Conservation (phyloP, 2,888 invertebrate species). For the Agonopterix subpropinquella region DNA sequence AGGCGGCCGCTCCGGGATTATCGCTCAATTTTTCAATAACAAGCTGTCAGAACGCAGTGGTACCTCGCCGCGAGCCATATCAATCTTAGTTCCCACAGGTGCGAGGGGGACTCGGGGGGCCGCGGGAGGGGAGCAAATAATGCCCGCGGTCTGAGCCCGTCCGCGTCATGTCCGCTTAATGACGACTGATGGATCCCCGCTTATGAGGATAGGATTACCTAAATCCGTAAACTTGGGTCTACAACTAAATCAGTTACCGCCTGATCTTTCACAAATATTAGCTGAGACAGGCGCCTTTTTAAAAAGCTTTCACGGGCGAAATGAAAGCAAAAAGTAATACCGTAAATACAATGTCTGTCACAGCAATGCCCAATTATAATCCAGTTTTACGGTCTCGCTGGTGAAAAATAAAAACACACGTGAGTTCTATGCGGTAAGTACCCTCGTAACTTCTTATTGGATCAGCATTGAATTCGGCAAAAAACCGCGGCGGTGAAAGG, state of each 20-base stretch:
- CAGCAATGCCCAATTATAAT: slow-evolving; percentile 13
- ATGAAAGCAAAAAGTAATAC: slow-evolving; percentile 2
- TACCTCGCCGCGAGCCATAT: slow-evolving; percentile 41
- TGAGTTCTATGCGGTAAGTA: slow-evolving; percentile 29
- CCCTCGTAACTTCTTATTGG: slow-evolving; percentile 56
- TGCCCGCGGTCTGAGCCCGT: slow-evolving; percentile 19
- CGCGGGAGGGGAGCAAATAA: slow-evolving; percentile 11
- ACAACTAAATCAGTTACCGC: slow-evolving; percentile 52
- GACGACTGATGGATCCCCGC: slow-evolving; percentile 66
- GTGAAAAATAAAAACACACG: slow-evolving; percentile 25
- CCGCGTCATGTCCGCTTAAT: slow-evolving; percentile 53
- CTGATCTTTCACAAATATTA: slow-evolving; percentile 19
- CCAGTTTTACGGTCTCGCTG: slow-evolving; percentile 14
- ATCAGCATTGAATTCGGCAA: slow-evolving; percentile 50
- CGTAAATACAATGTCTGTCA: slow-evolving; percentile 5
- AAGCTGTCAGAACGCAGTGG: slow-evolving; percentile 53
- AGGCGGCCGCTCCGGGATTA: slow-evolving; percentile 49
- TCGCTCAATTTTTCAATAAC: slow-evolving; percentile 71
- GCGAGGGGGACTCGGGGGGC: slow-evolving; percentile 21
- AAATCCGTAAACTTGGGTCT: slow-evolving; percentile 41
- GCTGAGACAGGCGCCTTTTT: slow-evolving; percentile 19
- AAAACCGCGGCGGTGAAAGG: slow-evolving; percentile 37
- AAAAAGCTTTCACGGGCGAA: slow-evolving; percentile 1
- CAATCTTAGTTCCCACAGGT: slow-evolving; percentile 64
- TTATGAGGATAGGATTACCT: slow-evolving; percentile 60